Evolutionary conservation across 2,888 invertebrate genomes (phyloP), one percentile per base, ranked within the genome.

Genomic region (Linnaemya vulpina): DNA sequence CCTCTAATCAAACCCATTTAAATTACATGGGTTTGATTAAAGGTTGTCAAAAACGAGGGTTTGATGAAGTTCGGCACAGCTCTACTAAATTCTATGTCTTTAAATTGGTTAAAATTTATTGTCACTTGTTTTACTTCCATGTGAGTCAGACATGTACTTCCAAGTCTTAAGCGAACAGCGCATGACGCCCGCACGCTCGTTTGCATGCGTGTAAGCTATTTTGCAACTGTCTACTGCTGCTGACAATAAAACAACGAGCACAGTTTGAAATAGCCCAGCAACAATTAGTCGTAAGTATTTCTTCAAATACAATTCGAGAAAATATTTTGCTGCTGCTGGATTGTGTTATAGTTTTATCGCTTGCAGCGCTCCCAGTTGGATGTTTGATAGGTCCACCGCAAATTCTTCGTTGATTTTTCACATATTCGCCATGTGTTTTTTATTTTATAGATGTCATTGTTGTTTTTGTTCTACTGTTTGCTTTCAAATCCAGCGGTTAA

Each of bases 371-470:
- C n/a, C n/a, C 51, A 38, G 40, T 68, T 40, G 55, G 20, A 25
- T 17, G 51, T 17, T 51, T 30, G 67, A 11, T 7, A 4, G 46
- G n/a, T 55, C 51, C 38, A 13, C 17, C 53, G 43, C 9, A 46
- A 9, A 49, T 46, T 46, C 20, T 51, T 38, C 22, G 22, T 58
- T 49, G 15, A 51, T 43, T 49, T 81, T 55, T 81, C 46, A 46
- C 40, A 70, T 70, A 70, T 76, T 25, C 63, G 75, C 63, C 76
- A 82, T 82, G 63, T 76, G 76, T 82, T 55, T 60, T 25, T 13
- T 71, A 63, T 58, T 62, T 62, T 17, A 13, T 58, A 30, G 10
- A 38, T 1, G 11, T 8, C 9, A 11, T 5, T 38, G 8, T 3
- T 38, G 38, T 38, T 38, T 38, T 7, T 7, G 30, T 30, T 2